Percentiles rank a stretch among this genome's conserved stretches.
Conservation (phyloP, 2,113 vertebrate species). For the Lasiurus cinereus region DNA sequence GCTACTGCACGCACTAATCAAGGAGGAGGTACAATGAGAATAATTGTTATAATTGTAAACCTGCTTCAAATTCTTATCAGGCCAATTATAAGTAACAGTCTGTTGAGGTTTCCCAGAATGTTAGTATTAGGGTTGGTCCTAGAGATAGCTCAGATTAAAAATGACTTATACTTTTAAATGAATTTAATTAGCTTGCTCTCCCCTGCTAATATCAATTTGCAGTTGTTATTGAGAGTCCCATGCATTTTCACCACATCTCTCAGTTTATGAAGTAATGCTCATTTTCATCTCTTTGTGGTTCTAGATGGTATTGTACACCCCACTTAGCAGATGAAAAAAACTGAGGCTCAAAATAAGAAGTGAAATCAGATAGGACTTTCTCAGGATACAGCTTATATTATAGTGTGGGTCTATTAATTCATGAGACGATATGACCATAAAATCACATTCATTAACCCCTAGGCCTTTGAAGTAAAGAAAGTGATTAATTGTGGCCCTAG, state of each 20-base stretch:
- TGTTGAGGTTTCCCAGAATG: neutral
- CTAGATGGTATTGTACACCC: neutral
- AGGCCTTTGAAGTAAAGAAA: neutral
- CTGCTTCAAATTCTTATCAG: neutral
- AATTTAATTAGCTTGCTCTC: neutral
- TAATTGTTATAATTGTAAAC: too few relatives aligned
- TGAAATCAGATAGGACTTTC: neutral
- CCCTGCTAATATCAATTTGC: neutral
- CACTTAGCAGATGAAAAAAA: neutral
- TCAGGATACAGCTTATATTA: neutral
- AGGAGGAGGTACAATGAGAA: neutral
- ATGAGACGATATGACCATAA: neutral
- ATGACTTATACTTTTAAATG: neutral
- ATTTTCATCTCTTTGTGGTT: neutral
- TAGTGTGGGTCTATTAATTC: neutral
- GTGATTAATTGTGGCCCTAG: neutral
- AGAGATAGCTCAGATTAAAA: neutral
- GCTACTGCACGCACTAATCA: accelerated
- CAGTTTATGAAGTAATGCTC: neutral
- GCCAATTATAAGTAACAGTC: neutral
- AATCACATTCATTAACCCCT: neutral
- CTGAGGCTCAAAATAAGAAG: neutral
- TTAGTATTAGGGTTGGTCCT: neutral
- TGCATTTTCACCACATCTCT: neutral
- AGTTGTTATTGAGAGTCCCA: neutral